Evolutionary conservation across 2,113 vertebrate species (phyloP).

Genomic region (Fulmarus glacialis): DNA sequence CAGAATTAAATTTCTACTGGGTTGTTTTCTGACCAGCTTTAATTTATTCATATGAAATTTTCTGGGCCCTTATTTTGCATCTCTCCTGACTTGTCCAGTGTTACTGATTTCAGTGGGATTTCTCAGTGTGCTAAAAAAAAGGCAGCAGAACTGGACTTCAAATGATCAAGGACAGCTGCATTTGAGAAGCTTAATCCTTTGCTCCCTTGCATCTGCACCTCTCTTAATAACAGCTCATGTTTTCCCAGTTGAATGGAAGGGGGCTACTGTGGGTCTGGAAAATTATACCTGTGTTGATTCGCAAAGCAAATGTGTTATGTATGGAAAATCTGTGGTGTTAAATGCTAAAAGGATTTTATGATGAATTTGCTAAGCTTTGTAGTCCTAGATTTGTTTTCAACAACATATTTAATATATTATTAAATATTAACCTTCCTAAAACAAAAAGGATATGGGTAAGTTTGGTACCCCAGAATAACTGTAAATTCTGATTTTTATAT

Average conservation of each 20-base stretch:
- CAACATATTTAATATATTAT: neutral
- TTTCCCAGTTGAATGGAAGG: neutral
- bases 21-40: slow-evolving; percentile 48
- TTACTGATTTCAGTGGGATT: slow-evolving; percentile 7
- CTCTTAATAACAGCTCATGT: slow-evolving; percentile 9
- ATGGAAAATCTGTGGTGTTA: neutral
- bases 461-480: neutral
- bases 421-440: slow-evolving; percentile 21
- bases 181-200: slow-evolving; percentile 47
- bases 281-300: neutral
- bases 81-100: neutral
- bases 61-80: neutral
- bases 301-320: neutral
- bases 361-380: neutral
- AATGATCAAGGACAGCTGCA: slow-evolving; percentile 21
- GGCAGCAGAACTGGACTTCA: slow-evolving; percentile 44
- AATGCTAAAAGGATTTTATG: neutral
- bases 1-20: neutral
- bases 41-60: neutral
- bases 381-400: neutral
- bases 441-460: slow-evolving; percentile 19
- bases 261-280: neutral
- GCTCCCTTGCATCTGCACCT: slow-evolving; percentile 37
- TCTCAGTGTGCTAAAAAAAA: slow-evolving; percentile 4
- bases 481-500: neutral